Base-by-base conservation (phyloP, 2,113 vertebrate species). In the Gymnarchus niloticus region DNA sequence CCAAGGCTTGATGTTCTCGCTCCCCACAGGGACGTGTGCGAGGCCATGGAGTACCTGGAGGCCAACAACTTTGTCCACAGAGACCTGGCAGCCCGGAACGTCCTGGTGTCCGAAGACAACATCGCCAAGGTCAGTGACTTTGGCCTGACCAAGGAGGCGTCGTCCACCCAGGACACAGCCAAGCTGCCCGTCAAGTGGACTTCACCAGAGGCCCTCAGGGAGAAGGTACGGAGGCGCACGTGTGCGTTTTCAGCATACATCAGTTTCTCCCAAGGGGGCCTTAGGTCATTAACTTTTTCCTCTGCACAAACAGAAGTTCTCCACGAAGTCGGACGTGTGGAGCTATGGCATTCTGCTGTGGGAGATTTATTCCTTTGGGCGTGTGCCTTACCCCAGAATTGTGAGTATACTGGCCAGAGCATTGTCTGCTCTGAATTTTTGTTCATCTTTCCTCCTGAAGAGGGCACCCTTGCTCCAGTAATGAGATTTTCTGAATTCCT, bases 311-410 rank as follows among this genome's bases (percentile, higher is more conserved):
- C 91, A 99, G 98, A 97, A 96, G 90, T 99, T 99, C 93, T 99
- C 98, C 92, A 99, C 98, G 88, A 99, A 99, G 91, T 99, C 98
- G 0, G 97, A 99, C 0, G 97, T 99, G 84, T 99, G 98, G 98
- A 99, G 98, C 90, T 99, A 96, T 0, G 98, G 98, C 77, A 96
- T 99, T 91, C 95, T 99, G 87, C 96, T 99, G 87, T 99, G 98
- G 98, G 98, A 99, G 95, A 99, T 99, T 93, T 99, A 98, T 93
- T 99, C 98, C 88, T 99, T 98, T 88, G 98, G 98, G 89, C 96
- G 97, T 93, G 97, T 99, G 92, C 98, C 98, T 94, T 99, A 99
- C 91, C 98, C 98, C 9, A 95, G 97, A 96, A 98, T 99, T 92
- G 98, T 99, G 92, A 97, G 98, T 97, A 86, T 88, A 52, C 5